Evolutionary conservation across 1,140 invertebrate species (phyloP).

Genomic region (Calliopsis andreniformis): DNA sequence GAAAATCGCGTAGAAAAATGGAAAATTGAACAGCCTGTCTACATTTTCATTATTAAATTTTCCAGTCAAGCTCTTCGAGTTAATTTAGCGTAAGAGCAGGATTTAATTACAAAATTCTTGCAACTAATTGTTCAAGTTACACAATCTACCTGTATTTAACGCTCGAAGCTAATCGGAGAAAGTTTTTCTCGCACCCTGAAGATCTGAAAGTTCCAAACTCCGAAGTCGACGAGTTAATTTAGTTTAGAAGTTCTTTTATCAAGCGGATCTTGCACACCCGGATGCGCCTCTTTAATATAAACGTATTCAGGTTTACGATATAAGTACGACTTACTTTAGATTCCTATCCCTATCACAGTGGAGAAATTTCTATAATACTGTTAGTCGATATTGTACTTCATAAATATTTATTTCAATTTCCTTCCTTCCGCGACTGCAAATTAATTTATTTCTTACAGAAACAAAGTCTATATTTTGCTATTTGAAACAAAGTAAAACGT

Average conservation of each 20-base stretch:
- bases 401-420: background rate
- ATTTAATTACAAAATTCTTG: constrained; percentile 35
- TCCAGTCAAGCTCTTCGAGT: background rate
- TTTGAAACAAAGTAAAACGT: background rate
- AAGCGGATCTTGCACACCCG: background rate
- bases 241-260: constrained; percentile 23
- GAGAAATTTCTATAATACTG: background rate
- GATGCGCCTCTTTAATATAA: background rate
- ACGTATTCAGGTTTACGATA: background rate
- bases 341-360: background rate
- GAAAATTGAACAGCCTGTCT: too few relatives aligned
- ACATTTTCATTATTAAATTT: background rate
- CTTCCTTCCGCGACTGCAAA: background rate
- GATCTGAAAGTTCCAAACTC: constrained; percentile 10
- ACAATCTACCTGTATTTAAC: constrained; percentile 17
- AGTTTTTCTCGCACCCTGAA: constrained; percentile 17
- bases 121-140: constrained; percentile 26
- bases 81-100: background rate
- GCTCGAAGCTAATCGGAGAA: constrained; percentile 23
- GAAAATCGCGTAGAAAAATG: too few relatives aligned
- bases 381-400: too few relatives aligned
- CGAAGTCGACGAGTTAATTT: constrained; percentile 23
- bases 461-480: constrained; percentile 8
- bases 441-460: background rate
- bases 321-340: background rate